Conservation (phyloP, 2,797 vertebrate species). For the Huso huso region DNA sequence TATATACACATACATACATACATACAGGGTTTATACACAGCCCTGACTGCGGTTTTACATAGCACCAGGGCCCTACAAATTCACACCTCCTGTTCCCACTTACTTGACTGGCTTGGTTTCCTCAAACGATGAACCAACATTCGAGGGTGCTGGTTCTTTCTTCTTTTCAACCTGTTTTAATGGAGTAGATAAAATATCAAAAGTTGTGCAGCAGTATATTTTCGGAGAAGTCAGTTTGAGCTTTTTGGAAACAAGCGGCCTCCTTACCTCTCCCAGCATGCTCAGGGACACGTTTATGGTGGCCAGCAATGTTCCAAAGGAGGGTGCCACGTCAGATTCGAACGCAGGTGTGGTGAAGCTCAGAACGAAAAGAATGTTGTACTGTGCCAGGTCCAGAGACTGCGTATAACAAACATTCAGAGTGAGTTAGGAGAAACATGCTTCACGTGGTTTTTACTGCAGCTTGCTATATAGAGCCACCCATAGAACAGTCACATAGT, state of each 20-base stretch:
- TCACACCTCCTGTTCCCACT: slow-evolving; percentile 29
- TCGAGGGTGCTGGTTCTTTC: slow-evolving; percentile 76
- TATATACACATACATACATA: background rate
- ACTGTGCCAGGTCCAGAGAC: slow-evolving; percentile 92
- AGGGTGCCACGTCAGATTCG: slow-evolving; percentile 89
- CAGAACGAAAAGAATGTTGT: slow-evolving; percentile 81
- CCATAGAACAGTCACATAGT: too few relatives aligned
- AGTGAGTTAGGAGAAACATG: too few relatives aligned
- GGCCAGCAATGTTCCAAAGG: slow-evolving; percentile 90
- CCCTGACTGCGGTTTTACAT: too few relatives aligned
- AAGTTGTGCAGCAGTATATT: too few relatives aligned
- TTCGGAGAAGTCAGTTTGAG: too few relatives aligned
- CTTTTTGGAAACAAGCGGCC: too few relatives aligned
- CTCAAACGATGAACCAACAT: slow-evolving; percentile 68
- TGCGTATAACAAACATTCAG: slow-evolving; percentile 31
- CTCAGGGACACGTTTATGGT: slow-evolving; percentile 89
- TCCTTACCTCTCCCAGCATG: slow-evolving; percentile 86
- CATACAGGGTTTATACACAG: background rate
- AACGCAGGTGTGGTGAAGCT: slow-evolving; percentile 92
- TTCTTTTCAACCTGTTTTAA: slow-evolving; percentile 82
- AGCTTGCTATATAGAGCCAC: too few relatives aligned
- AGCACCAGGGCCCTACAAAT: too few relatives aligned
- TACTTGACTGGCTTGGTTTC: slow-evolving; percentile 85
- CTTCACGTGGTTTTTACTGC: too few relatives aligned
- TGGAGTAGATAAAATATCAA: too few relatives aligned